Evolutionary conservation across 2,113 vertebrate genomes (phyloP).

Genomic region (Tyto alba): DNA sequence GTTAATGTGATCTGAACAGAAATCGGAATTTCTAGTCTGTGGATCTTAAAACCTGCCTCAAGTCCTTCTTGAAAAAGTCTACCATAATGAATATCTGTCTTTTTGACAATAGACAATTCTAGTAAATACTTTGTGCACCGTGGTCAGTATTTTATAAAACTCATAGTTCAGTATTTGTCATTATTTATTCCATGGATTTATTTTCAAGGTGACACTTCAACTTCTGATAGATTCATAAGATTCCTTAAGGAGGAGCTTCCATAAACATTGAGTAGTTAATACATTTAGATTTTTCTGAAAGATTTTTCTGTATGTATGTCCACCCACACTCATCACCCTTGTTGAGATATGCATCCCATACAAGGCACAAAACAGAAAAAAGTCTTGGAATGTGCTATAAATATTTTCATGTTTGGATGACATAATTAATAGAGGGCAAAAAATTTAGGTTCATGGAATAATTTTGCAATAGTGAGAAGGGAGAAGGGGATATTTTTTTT

Average conservation of each 20-base stretch:
- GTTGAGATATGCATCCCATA: background rate
- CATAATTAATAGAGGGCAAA: background rate
- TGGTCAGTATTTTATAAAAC: background rate
- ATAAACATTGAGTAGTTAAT: background rate
- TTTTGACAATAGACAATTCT: background rate
- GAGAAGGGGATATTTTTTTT: background rate
- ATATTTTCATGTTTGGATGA: background rate
- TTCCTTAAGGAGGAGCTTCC: background rate
- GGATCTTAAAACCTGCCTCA: background rate
- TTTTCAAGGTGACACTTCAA: background rate
- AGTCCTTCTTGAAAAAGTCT: background rate
- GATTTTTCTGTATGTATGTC: background rate
- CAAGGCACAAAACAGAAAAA: background rate
- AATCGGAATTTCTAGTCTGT: background rate
- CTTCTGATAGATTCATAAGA: background rate
- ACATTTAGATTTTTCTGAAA: background rate
- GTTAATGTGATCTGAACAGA: background rate
- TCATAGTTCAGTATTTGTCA: background rate
- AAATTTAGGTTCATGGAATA: background rate
- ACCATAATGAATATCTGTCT: background rate
- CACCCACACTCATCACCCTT: background rate
- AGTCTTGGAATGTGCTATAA: background rate
- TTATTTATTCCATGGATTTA: background rate
- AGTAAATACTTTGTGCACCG: background rate
- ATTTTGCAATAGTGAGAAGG: background rate